Evolutionary conservation across 2,888 invertebrate genomes (phyloP).

Genomic region (Acrocyrtus sp.): DNA sequence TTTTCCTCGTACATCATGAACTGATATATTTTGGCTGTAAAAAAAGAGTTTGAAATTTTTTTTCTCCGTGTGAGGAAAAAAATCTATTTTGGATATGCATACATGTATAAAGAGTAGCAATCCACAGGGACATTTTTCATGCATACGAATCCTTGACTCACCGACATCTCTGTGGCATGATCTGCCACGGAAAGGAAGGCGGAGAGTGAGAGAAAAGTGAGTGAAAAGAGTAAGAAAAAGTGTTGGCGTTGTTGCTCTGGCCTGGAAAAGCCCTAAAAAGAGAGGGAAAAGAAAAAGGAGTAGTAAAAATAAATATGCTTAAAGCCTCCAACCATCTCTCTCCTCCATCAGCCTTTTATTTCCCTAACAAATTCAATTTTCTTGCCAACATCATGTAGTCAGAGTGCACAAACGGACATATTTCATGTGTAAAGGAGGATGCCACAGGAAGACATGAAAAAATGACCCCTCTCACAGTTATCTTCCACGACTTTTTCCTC

Average conservation of each 20-base stretch:
- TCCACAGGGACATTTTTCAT: slow-evolving; percentile 64
- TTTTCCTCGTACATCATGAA: slow-evolving; percentile 7
- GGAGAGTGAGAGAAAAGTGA: slow-evolving; percentile 1
- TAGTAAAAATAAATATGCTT: slow-evolving; percentile 63
- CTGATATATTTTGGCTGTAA: neutral
- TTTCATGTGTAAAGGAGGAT: slow-evolving; percentile 63
- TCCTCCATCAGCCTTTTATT: slow-evolving; percentile 31
- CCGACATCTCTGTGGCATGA: too few relatives aligned
- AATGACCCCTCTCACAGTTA: slow-evolving; percentile 45
- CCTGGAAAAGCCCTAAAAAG: slow-evolving; percentile 25
- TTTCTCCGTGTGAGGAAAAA: slow-evolving; percentile 4
- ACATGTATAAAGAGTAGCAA: slow-evolving; percentile 42
- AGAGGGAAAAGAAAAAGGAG: slow-evolving; percentile 4
- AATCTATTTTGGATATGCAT: slow-evolving; percentile 40
- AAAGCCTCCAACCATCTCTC: slow-evolving; percentile 43
- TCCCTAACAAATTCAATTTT: slow-evolving; percentile 63
- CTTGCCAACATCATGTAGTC: slow-evolving; percentile 58
- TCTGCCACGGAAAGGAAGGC: too few relatives aligned
- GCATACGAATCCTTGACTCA: slow-evolving; percentile 63
- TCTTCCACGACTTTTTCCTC: slow-evolving; percentile 21
- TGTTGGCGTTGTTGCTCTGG: too few relatives aligned
- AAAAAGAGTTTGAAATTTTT: too few relatives aligned
- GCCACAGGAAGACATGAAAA: slow-evolving; percentile 57
- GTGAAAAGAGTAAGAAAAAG: slow-evolving; percentile 13
- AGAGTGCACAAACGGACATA: slow-evolving; percentile 60